Base-by-base conservation (phyloP, 2,888 invertebrate genomes). In the Linyphia triangularis region DNA sequence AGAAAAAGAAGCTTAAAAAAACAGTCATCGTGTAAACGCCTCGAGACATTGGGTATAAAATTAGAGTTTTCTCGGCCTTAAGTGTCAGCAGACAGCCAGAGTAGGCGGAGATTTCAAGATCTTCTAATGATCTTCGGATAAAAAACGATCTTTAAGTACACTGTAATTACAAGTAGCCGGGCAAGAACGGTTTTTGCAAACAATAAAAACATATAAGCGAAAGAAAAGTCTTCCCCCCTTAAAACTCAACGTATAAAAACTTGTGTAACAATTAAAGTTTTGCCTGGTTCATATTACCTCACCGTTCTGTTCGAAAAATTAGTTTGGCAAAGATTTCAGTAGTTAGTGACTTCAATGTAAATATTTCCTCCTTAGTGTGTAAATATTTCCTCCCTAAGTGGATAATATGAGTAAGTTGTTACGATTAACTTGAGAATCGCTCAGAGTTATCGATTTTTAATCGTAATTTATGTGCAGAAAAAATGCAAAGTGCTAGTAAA, bases 71-170 rank as follows among this genome's bases (percentile, higher is more conserved):
- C 61, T 51, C 59, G 28, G 82, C 72, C 59, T 28, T 43, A 82
- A 82, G 82, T 82, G 72, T 70, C 72, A 40, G 37, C 59, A 28
- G 28, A 72, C 37, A 59, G 69, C 19, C 57, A 57, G 67, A 5
- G n/a, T 9, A 57, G 69, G 72, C 43, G 63, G 72, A 37, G 37
- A 40, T 81, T 82, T 70, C 72, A 10, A 82, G 43, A 30, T 28
- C 63, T 19, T 63, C 63, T 82, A 82, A 82, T 82, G 82, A 82
- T 72, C 72, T 30, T 51, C 26, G 26, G 59, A 72, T 37, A 72
- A 72, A 72, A 72, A 78, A 72, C 13, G 13, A 67, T 24, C 63
- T 28, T 19, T n/a, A 59, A 72, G 43, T n/a, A n/a, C 43, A 40
- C 43, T 82, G 19, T 28, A 70, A 82, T 72, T 72, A 61, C 43